A percentile compares a stretch with the other conserved stretches of the same genome.
phyloP scores from a whole-genome alignment of 1,140 invertebrate genomes.

The Pseudomyrmex gracilis region DNA sequence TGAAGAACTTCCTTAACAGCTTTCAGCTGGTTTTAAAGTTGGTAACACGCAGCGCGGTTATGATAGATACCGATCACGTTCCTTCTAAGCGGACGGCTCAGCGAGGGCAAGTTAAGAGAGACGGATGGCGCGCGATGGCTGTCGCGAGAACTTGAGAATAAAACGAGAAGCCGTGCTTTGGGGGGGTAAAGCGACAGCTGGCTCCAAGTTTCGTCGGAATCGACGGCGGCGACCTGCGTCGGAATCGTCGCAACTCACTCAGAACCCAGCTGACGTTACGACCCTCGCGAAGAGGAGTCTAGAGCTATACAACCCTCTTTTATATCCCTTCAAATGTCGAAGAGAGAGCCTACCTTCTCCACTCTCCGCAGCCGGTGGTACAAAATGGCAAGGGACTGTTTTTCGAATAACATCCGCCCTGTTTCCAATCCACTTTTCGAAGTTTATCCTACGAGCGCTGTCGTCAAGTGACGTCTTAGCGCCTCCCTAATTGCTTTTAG shows the following conservation, averaged over 20 bases:
- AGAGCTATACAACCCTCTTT: conserved; percentile 48
- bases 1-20: conserved; percentile 3
- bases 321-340: conserved; percentile 14
- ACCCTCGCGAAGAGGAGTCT: conserved; percentile 55
- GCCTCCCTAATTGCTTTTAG: background rate
- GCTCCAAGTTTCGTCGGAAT: conserved; percentile 68
- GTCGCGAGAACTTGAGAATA: conserved; percentile 63
- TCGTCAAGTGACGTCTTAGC: background rate
- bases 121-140: conserved; percentile 24
- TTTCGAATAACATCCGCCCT: conserved; percentile 64
- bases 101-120: conserved; percentile 20
- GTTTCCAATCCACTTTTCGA: conserved; percentile 40
- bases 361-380: conserved; percentile 67
- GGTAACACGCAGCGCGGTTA: background rate
- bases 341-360: conserved; percentile 39
- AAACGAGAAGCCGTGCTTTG: conserved; percentile 65
- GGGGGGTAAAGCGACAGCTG: conserved; percentile 72
- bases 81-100: conserved; percentile 20
- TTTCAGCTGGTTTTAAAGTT: background rate
- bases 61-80: conserved; percentile 61
- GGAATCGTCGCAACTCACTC: conserved; percentile 73
- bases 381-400: conserved; percentile 65
- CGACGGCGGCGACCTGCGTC: conserved; percentile 51
- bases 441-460: conserved; percentile 24
- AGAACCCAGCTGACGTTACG: conserved; percentile 74